phyloP scores from a whole-genome alignment of 2,113 vertebrate genomes.

The Elanoides forficatus region DNA sequence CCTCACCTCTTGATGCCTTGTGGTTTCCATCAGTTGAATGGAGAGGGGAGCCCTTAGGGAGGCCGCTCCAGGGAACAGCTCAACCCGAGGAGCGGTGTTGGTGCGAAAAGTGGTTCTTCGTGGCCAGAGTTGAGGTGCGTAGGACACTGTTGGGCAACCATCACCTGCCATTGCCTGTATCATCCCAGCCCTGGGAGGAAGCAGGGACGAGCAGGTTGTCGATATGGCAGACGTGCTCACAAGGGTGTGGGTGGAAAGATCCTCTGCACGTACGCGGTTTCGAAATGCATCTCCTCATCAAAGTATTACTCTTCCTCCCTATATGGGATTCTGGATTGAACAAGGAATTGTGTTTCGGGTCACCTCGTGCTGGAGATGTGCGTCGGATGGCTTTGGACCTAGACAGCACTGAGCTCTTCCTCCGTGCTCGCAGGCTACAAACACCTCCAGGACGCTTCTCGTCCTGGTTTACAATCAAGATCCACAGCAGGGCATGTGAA shows the following conservation, averaged over 20 bases:
- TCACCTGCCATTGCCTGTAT: neutral
- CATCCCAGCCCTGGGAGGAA: neutral
- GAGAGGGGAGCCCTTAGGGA: neutral
- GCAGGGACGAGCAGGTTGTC: neutral
- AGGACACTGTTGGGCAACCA: neutral
- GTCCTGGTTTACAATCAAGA: neutral
- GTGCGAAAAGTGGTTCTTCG: neutral
- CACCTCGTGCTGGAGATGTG: neutral
- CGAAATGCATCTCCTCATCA: neutral
- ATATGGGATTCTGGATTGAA: neutral
- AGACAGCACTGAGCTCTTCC: neutral
- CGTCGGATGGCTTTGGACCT: neutral
- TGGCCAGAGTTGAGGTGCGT: neutral
- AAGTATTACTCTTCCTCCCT: neutral
- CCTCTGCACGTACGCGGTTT: neutral
- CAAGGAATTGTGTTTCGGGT: neutral
- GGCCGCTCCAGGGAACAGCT: neutral
- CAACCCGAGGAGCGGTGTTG: neutral
- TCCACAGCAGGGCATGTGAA: neutral
- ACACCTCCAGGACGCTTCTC: neutral
- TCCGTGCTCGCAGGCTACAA: rapidly evolving
- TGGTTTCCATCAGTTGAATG: neutral
- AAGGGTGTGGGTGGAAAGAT: neutral
- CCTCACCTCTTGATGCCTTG: neutral
- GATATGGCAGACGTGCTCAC: neutral